Percentiles rank a stretch among this genome's conserved stretches.
Evolutionary conservation across 2,888 invertebrate genomes (phyloP).

Genomic region (Tachina grossa): DNA sequence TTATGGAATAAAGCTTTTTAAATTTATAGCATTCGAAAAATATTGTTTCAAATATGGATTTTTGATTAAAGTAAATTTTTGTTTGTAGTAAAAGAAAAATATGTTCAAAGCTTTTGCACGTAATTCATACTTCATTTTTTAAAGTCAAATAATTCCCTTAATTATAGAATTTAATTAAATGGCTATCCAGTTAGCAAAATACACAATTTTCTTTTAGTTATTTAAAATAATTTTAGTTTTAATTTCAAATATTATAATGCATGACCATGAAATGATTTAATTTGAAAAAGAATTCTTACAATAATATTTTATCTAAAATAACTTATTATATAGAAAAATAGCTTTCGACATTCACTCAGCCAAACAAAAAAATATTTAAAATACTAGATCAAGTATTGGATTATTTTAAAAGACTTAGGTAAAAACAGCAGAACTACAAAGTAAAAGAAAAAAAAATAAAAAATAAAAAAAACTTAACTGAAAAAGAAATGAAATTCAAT

Average conservation of each 20-base stretch:
- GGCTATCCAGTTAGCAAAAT: background rate
- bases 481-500: conserved; percentile 60
- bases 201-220: background rate
- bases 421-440: conserved; percentile 27
- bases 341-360: conserved; percentile 51
- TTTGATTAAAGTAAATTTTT: too few species aligned
- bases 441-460: conserved; percentile 16
- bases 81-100: too few species aligned
- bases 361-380: conserved; percentile 18
- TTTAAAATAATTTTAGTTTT: background rate
- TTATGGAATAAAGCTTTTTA: too few species aligned
- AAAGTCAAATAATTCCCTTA: background rate
- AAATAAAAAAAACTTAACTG: conserved; percentile 31
- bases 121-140: too few species aligned
- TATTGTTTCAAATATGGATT: too few species aligned
- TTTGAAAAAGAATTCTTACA: background rate
- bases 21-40: too few species aligned
- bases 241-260: background rate
- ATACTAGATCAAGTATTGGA: conserved; percentile 11
- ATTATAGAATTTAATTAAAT: background rate
- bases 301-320: background rate
- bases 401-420: background rate
- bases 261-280: conserved; percentile 8
- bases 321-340: conserved; percentile 9
- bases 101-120: background rate